Base-by-base conservation (phyloP, 2,797 vertebrate species). In the Anolis apletophallus region DNA sequence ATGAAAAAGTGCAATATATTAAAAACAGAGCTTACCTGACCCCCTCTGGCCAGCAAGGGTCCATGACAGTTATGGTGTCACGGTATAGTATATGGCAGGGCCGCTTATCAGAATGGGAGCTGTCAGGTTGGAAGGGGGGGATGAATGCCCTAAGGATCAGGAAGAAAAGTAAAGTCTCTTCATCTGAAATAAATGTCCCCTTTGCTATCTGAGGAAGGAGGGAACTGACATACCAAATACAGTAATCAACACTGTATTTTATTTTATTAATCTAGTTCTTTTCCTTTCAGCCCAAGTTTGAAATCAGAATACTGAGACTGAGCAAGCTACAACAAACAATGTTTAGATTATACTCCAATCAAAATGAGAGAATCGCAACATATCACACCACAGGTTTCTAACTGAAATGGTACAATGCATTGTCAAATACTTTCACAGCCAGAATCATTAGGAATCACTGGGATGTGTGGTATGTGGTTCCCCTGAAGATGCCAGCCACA, bases 151-250 rank as follows among this genome's bases (percentile, higher is more conserved):
- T 74, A 76, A 82, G 76, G 73, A 76, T 67, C n/a, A 64, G 73
- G 73, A 84, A 76, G 83, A 76, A 84, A 84, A 84, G 59, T 64
- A 75, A 84, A 64, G 40, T 67, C 71, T 76, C 83, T 84, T 76
- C 59, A 74, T 61, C 29, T 67, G 26, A n/a, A 50, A 32, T 75
- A 46, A 61, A 74, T n/a, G 40, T 36, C 26, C n/a, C 29, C 72
- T 1, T 69, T 29, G 8, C 29, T 11, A 52, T 34, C 14, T n/a
- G 26, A 64, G 17, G 34, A 29, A 61, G n/a, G 1, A 61, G 17
- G 50, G 1, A 73, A 7, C 1, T 54, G 14, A 84, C n/a, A 73
- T 26, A 73, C 23, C 54, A 78, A 46, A 26, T 12, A 40, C 36
- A 73, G 1, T 40, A 73, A 17, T 19, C 21, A 64, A 36, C 34